Percentiles rank a stretch among this genome's conserved stretches.
These are phyloP conservation scores for Noctilio leporinus DNA, from an alignment of 2,113 vertebrate genomes.

Conservation along the genomic window DNA sequence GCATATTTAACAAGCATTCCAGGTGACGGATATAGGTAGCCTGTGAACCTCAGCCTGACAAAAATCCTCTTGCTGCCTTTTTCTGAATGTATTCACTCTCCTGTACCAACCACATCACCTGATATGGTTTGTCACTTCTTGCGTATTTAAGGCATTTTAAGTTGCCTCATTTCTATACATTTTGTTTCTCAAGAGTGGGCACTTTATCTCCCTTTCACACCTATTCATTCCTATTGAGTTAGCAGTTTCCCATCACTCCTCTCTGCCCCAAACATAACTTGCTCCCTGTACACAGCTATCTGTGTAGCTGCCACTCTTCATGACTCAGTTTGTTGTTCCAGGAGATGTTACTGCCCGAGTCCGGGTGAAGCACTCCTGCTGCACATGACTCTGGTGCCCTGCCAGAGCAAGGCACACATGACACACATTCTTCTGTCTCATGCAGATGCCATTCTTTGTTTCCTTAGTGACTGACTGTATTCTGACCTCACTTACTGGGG, in stretches of 20 bases:
- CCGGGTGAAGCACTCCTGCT: not conserved
- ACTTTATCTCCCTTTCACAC: not conserved
- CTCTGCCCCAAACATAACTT: not conserved
- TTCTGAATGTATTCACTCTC: not conserved
- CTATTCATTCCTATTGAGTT: not conserved
- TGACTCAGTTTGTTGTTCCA: not conserved
- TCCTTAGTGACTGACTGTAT: constrained; percentile 9
- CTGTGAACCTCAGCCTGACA: not conserved
- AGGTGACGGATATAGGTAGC: not conserved
- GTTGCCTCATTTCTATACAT: not conserved
- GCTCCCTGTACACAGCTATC: not conserved
- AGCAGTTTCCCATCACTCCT: not conserved
- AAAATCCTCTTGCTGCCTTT: not conserved
- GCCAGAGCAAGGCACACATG: accelerated
- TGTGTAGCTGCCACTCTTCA: not conserved
- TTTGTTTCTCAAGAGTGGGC: not conserved
- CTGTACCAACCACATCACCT: not conserved
- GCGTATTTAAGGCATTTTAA: not conserved
- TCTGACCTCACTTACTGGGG: not conserved
- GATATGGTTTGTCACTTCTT: not conserved
- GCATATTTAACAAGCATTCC: not conserved
- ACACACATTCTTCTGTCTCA: not conserved
- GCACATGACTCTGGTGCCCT: no score
- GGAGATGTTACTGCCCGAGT: not conserved
- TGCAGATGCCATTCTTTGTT: not conserved